Conservation (phyloP, 2,888 invertebrate genomes). For the Tholera decimalis region DNA sequence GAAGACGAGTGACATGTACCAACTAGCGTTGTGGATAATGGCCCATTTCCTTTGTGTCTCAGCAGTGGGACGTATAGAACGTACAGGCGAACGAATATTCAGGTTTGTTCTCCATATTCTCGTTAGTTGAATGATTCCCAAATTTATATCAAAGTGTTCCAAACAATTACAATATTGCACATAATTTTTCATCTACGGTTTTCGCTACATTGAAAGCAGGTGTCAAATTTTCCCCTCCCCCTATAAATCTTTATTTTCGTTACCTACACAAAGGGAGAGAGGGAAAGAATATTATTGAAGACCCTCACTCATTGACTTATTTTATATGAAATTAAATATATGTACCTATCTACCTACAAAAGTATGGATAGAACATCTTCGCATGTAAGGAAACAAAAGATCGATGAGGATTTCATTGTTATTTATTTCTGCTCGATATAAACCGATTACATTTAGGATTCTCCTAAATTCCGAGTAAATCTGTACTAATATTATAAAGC, state of each 20-base stretch:
- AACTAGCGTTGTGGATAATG: no score
- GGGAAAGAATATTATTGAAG: slow-evolving; percentile 62
- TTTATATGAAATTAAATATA: slow-evolving; percentile 60
- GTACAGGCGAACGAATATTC: no score
- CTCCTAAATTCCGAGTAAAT: neutral
- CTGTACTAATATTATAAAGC: no score
- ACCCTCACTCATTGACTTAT: slow-evolving; percentile 65
- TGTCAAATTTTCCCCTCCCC: slow-evolving; percentile 61
- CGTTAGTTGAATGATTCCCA: slow-evolving; percentile 4
- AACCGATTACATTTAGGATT: neutral
- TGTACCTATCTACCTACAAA: slow-evolving; percentile 9
- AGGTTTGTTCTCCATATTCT: neutral
- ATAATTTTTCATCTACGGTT: slow-evolving; percentile 58
- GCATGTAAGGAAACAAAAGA: slow-evolving; percentile 27
- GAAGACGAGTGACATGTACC: no score
- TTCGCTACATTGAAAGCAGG: slow-evolving; percentile 54
- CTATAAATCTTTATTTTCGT: slow-evolving; percentile 70
- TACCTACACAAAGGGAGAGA: slow-evolving; percentile 59
- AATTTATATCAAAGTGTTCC: slow-evolving; percentile 28
- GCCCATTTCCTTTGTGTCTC: no score
- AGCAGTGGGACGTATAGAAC: no score
- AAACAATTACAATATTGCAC: slow-evolving; percentile 53
- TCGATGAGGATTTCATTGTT: neutral
- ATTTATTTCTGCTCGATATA: slow-evolving; percentile 2
- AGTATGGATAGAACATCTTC: slow-evolving; percentile 6